Conservation (phyloP, 2,888 invertebrate genomes). For the Tenodera sinensis region DNA sequence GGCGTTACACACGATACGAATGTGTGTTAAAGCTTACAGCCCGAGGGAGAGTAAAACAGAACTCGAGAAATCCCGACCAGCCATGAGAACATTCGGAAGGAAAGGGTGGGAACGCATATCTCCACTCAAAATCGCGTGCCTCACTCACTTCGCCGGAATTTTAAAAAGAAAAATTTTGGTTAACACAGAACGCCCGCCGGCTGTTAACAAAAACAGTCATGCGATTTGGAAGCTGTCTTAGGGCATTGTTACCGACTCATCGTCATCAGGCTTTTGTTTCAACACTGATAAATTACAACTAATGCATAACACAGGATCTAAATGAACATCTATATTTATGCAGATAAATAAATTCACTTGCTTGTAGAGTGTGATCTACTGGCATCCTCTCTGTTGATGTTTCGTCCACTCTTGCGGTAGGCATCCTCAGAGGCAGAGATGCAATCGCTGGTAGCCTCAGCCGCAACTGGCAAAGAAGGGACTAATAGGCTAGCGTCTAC, state of each 20-base stretch:
- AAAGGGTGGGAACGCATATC: background rate
- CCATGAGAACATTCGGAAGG: background rate
- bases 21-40: background rate
- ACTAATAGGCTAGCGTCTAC: too few relatives aligned
- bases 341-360: too few relatives aligned
- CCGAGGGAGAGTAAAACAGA: background rate
- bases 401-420: too few relatives aligned
- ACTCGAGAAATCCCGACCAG: background rate
- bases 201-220: background rate
- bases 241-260: too few relatives aligned
- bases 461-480: too few relatives aligned
- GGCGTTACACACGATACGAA: background rate
- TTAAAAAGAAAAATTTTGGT: background rate
- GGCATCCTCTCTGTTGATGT: too few relatives aligned
- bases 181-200: background rate
- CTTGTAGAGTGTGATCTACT: too few relatives aligned
- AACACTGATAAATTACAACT: too few relatives aligned
- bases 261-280: background rate
- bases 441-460: too few relatives aligned
- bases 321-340: too few relatives aligned
- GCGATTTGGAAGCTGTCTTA: background rate
- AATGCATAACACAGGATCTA: too few relatives aligned
- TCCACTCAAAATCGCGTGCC: background rate
- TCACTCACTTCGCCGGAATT: background rate
- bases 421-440: too few relatives aligned